phyloP scores from a whole-genome alignment of 2,888 invertebrate genomes.

The Pseudanteris insignis region DNA sequence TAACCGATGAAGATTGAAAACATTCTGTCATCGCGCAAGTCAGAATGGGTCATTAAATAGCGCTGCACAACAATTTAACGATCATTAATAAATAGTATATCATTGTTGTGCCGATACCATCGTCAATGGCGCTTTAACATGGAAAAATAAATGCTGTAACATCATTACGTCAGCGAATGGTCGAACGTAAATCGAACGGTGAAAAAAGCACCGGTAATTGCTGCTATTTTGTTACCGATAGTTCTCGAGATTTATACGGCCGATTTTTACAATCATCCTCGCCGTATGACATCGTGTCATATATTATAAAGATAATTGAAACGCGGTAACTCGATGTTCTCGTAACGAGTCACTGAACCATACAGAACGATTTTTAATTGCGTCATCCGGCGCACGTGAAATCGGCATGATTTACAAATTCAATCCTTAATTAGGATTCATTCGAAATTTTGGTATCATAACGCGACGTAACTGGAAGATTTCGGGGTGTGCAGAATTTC shows the following conservation, averaged over 20 bases:
- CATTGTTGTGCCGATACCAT: conserved; percentile 30
- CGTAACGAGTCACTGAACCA: no score
- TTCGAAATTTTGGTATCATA: no score
- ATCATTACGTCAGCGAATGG: conserved; percentile 11
- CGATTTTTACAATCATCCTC: background rate
- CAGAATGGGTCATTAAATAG: conserved; percentile 29
- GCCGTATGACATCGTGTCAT: no score
- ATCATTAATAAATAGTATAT: conserved; percentile 35
- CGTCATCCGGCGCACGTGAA: no score
- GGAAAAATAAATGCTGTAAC: conserved; percentile 24
- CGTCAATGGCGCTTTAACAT: conserved; percentile 11
- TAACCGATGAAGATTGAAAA: conserved; percentile 34
- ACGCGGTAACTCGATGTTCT: no score
- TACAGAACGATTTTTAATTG: no score
- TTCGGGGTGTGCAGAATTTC: no score
- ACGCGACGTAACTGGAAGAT: no score
- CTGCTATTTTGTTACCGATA: background rate
- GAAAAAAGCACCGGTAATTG: conserved; percentile 2
- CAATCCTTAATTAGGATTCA: no score
- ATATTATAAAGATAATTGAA: no score
- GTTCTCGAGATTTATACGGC: background rate
- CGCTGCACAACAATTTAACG: conserved; percentile 16
- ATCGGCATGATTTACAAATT: no score
- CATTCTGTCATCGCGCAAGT: conserved; percentile 28
- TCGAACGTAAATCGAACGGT: background rate